Percentiles rank a stretch among this genome's conserved stretches.
These are phyloP conservation scores for Pecten maximus DNA, from an alignment of 2,888 invertebrate genomes.

Conservation along the genomic window DNA sequence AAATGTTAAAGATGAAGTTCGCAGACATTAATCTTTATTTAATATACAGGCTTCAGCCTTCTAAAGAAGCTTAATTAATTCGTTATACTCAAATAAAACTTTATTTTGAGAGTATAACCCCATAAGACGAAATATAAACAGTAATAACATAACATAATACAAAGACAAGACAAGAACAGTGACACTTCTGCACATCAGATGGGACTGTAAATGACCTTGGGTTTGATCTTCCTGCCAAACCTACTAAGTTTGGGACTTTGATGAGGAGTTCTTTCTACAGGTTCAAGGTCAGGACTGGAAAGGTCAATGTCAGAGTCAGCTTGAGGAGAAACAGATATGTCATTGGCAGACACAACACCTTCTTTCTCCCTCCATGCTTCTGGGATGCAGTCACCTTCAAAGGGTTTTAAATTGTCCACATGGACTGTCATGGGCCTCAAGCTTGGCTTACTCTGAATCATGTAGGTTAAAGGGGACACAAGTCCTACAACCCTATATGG, in stretches of 20 bases:
- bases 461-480: not conserved
- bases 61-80: too few species aligned
- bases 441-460: not conserved
- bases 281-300: not conserved
- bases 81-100: too few species aligned
- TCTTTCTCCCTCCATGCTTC: not conserved
- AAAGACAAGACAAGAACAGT: not conserved
- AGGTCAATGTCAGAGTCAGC: not conserved
- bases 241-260: not conserved
- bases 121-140: not conserved
- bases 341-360: not conserved
- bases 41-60: not conserved
- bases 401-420: not conserved
- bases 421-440: not conserved
- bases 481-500: not conserved
- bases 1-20: not conserved
- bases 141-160: not conserved
- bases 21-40: not conserved
- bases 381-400: not conserved
- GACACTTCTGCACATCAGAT: not conserved
- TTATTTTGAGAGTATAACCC: too few species aligned
- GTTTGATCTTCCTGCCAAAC: not conserved
- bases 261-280: too few species aligned
- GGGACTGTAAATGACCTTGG: not conserved
- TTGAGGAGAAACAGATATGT: not conserved